phyloP scores from a whole-genome alignment of 2,888 invertebrate species.

The Parnassius apollo region DNA sequence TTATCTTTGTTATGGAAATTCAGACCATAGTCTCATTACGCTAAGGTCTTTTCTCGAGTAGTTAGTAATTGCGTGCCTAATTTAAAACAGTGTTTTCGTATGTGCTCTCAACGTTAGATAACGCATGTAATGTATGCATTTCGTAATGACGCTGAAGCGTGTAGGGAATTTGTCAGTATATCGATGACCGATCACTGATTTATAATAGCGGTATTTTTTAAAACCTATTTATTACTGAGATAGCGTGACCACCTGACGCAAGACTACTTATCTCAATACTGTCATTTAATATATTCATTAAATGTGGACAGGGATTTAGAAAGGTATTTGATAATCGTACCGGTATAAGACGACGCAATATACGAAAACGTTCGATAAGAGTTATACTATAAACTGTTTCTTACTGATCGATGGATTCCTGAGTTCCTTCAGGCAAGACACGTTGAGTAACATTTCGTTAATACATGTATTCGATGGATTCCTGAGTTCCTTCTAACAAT shows the following conservation, averaged over 20 bases:
- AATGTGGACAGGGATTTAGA: constrained; percentile 21
- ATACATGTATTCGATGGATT: neutral
- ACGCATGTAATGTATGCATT: constrained; percentile 56
- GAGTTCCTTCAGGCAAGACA: neutral
- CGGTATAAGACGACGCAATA: constrained; percentile 5
- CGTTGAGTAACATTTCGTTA: too few relatives aligned
- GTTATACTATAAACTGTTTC: neutral
- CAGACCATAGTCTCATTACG: constrained; percentile 40
- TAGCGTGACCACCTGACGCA: constrained; percentile 26
- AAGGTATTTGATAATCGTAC: constrained; percentile 18
- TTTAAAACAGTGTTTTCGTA: constrained; percentile 42
- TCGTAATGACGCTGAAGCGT: constrained; percentile 49
- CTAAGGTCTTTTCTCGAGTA: constrained; percentile 41
- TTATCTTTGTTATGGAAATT: constrained; percentile 45
- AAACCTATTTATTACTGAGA: constrained; percentile 19
- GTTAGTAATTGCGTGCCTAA: constrained; percentile 4
- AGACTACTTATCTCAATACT: constrained; percentile 22
- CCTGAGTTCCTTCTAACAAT: neutral
- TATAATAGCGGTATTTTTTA: constrained; percentile 24
- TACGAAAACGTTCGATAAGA: constrained; percentile 5
- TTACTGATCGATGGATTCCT: neutral
- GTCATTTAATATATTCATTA: constrained; percentile 26
- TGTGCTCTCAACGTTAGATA: constrained; percentile 40
- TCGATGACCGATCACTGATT: constrained; percentile 34
- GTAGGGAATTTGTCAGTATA: constrained; percentile 46